phyloP scores from a whole-genome alignment of 2,797 vertebrate species.

The Xenentodon cancila region DNA sequence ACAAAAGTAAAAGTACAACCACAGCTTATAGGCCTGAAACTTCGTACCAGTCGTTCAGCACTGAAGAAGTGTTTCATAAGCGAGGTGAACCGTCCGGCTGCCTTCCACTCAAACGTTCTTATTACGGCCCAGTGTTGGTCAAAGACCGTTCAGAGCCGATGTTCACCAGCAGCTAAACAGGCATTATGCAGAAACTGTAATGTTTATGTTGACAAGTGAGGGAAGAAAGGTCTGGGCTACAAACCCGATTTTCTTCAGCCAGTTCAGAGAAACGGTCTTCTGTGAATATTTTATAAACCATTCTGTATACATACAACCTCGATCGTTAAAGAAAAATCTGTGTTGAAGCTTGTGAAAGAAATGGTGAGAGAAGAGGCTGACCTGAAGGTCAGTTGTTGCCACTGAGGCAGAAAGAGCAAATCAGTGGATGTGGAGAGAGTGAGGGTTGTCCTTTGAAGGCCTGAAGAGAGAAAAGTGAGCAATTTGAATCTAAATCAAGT shows the following conservation, averaged over 20 bases:
- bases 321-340: slow-evolving; percentile 8
- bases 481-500: slow-evolving; percentile 37
- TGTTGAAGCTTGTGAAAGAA: slow-evolving; percentile 8
- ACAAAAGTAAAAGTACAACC: no score
- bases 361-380: slow-evolving; percentile 32
- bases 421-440: slow-evolving; percentile 25
- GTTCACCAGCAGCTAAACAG: no score
- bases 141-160: no score
- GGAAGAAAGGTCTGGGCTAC: not conserved
- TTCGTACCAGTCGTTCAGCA: no score
- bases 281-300: not conserved
- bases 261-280: not conserved
- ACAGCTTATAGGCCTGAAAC: no score
- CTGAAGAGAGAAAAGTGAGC: slow-evolving; percentile 39
- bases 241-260: not conserved
- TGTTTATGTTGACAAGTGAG: not conserved
- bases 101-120: no score
- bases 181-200: no score
- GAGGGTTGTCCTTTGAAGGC: slow-evolving; percentile 21
- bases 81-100: no score
- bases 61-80: no score
- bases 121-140: no score
- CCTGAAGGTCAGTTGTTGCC: slow-evolving; percentile 21
- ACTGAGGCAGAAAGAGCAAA: slow-evolving; percentile 31
- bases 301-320: not conserved